phyloP scores from a whole-genome alignment of 2,113 vertebrate genomes.

The Anguilla japonica region DNA sequence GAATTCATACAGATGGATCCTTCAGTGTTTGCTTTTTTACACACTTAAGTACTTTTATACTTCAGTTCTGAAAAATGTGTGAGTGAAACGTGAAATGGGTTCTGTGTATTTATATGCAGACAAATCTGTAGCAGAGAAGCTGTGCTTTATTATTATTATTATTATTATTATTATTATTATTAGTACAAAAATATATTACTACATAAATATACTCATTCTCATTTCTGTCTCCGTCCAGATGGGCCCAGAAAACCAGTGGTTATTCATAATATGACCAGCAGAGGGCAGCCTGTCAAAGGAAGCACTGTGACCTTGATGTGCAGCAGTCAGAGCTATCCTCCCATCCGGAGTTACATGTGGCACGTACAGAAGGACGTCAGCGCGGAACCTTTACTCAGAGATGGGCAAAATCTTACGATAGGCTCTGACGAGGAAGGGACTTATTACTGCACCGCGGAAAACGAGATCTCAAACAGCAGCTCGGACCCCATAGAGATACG shows the following conservation, averaged over 20 bases:
- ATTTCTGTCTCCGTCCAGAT: slow-evolving; percentile 41
- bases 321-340: slow-evolving; percentile 45
- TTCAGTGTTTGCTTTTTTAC: too few relatives aligned
- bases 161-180: background rate
- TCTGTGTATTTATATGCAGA: too few relatives aligned
- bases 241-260: slow-evolving; percentile 47
- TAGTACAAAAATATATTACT: background rate
- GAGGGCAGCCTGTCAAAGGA: accelerated
- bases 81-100: too few relatives aligned
- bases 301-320: slow-evolving; percentile 51
- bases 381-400: accelerated
- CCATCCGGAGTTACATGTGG: slow-evolving; percentile 36
- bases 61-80: too few relatives aligned
- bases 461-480: background rate
- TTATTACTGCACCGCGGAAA: slow-evolving; percentile 57
- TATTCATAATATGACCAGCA: slow-evolving; percentile 25
- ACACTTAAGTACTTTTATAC: too few relatives aligned
- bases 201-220: too few relatives aligned
- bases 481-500: slow-evolving; percentile 40
- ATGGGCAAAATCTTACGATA: slow-evolving; percentile 16
- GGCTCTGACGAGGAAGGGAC: slow-evolving; percentile 40
- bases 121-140: too few relatives aligned
- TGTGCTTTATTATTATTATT: too few relatives aligned
- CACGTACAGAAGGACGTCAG: slow-evolving; percentile 22
- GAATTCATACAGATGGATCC: too few relatives aligned